Conservation (phyloP, 2,888 invertebrate species). For the Cartodere bifasciata region DNA sequence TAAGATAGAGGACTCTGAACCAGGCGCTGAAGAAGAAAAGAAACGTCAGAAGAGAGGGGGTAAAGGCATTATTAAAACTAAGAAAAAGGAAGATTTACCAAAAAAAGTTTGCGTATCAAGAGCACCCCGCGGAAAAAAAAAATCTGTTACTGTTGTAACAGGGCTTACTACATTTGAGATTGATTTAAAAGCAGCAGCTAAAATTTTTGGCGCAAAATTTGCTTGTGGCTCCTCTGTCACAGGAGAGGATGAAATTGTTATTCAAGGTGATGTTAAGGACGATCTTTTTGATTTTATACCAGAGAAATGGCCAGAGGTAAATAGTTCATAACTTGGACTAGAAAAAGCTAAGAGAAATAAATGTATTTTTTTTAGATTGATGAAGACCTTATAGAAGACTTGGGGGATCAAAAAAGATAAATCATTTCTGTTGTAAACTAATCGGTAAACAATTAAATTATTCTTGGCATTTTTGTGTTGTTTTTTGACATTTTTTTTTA, state of each 20-base stretch:
- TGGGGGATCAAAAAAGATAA: slow-evolving; percentile 86
- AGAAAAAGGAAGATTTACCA: slow-evolving; percentile 85
- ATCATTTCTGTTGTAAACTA: too few species aligned
- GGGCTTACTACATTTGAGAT: slow-evolving; percentile 93
- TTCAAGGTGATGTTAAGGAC: slow-evolving; percentile 98
- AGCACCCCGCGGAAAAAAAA: slow-evolving; percentile 95
- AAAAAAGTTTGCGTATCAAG: slow-evolving; percentile 75
- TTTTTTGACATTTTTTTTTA: too few species aligned
- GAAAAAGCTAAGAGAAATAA: slow-evolving; percentile 5
- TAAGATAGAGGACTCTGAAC: slow-evolving; percentile 54
- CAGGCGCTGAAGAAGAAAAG: slow-evolving; percentile 75
- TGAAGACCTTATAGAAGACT: slow-evolving; percentile 83
- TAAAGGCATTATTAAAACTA: slow-evolving; percentile 88
- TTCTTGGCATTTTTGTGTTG: neutral
- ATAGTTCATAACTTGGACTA: slow-evolving; percentile 3
- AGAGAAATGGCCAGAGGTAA: slow-evolving; percentile 93
- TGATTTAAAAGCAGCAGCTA: slow-evolving; percentile 94
- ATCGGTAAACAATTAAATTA: slow-evolving; percentile 2
- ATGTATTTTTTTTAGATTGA: slow-evolving; percentile 54
- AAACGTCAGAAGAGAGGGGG: slow-evolving; percentile 95
- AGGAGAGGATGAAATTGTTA: slow-evolving; percentile 97
- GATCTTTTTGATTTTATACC: slow-evolving; percentile 95
- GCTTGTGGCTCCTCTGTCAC: slow-evolving; percentile 99
- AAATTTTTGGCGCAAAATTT: slow-evolving; percentile 94
- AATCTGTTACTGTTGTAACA: slow-evolving; percentile 94